Evolutionary conservation across 2,888 invertebrate species (phyloP).

Genomic region (Anoplius nigerrimus): DNA sequence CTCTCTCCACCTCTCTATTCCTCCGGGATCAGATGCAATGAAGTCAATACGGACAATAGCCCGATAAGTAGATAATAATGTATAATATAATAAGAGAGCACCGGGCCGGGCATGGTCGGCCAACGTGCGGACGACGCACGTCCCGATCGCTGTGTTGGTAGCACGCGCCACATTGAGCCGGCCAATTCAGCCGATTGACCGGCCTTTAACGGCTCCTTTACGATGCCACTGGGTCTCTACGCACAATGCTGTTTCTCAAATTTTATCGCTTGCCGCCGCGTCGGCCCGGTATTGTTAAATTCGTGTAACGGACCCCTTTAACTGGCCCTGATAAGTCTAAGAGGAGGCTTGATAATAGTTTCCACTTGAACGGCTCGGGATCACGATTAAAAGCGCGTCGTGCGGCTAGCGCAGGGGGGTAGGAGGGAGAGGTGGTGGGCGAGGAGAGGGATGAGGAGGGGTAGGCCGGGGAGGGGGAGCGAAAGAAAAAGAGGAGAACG

Average conservation of each 20-base stretch:
- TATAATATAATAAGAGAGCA: conserved; percentile 69
- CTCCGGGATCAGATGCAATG: conserved; percentile 65
- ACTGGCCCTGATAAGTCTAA: conserved; percentile 49
- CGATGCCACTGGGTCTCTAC: conserved; percentile 9
- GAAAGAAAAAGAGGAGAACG: too few species aligned
- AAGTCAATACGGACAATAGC: conserved; percentile 68
- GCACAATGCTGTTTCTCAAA: too few species aligned
- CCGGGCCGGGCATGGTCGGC: conserved; percentile 44
- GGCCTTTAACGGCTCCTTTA: conserved; percentile 59
- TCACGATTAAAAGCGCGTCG: too few species aligned
- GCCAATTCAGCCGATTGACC: conserved; percentile 61
- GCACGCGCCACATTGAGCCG: conserved; percentile 66
- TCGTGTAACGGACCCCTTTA: conserved; percentile 49
- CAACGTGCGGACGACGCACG: conserved; percentile 26
- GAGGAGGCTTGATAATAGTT: conserved; percentile 12
- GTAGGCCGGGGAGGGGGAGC: too few species aligned
- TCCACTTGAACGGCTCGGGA: conserved; percentile 14
- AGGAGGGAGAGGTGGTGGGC: too few species aligned
- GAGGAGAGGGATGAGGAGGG: too few species aligned
- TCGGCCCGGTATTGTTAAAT: conserved; percentile 49
- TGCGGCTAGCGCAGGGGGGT: too few species aligned
- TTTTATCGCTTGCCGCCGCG: conserved; percentile 4
- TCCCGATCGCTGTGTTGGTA: conserved; percentile 53
- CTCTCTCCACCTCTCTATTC: background rate
- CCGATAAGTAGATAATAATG: conserved; percentile 72